Percentiles rank a stretch among this genome's conserved stretches.
Conservation (phyloP, 2,797 vertebrate species). For the Molothrus aeneus region DNA sequence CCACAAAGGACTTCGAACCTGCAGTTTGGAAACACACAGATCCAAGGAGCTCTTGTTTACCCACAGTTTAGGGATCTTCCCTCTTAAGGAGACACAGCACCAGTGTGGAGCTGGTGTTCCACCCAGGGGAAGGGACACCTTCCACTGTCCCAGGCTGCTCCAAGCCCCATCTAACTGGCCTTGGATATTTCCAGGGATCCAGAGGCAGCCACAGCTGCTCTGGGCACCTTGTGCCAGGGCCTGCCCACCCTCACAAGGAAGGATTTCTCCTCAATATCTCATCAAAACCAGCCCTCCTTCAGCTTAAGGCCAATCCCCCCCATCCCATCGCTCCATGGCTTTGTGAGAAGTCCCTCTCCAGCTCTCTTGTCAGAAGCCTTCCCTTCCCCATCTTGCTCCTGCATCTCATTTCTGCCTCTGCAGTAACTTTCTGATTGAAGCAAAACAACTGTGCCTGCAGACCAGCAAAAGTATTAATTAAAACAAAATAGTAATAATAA, state of each 20-base stretch:
- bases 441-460: neutral
- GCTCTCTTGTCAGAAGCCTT: too few species aligned
- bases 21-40: neutral
- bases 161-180: neutral
- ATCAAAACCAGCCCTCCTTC: neutral
- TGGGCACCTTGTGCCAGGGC: neutral
- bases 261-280: neutral
- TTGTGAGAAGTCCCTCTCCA: neutral
- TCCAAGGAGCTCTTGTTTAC: neutral
- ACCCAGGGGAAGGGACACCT: neutral
- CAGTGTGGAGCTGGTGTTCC: neutral
- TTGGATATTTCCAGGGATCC: neutral
- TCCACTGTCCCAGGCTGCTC: neutral
- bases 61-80: neutral
- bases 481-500: neutral
- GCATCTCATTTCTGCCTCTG: neutral
- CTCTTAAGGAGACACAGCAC: neutral
- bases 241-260: neutral
- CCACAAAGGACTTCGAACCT: neutral
- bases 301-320: neutral
- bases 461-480: neutral
- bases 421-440: rapidly evolving
- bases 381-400: neutral
- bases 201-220: neutral
- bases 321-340: neutral